Conservation (phyloP, 2,888 invertebrate genomes). For the Tiliacea aurago region DNA sequence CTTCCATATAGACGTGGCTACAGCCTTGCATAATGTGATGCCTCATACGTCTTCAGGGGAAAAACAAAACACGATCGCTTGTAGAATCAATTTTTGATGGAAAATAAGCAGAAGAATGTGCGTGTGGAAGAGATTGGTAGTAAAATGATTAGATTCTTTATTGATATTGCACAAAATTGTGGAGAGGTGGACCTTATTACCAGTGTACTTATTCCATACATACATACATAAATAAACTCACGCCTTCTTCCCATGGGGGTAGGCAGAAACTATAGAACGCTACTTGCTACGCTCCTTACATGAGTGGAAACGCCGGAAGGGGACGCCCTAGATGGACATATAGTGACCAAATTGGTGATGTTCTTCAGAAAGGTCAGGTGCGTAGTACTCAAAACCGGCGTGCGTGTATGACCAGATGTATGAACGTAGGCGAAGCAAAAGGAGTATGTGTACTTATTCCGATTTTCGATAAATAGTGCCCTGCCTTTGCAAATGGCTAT, state of each 20-base stretch:
- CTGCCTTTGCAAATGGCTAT: not conserved
- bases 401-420: no score
- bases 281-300: no score
- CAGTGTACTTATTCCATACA: not conserved
- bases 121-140: not conserved
- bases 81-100: not conserved
- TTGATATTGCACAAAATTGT: not conserved
- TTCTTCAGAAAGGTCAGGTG: no score
- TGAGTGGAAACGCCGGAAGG: no score
- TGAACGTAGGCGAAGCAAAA: no score
- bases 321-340: no score
- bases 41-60: not conserved
- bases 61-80: slow-evolving; percentile 8
- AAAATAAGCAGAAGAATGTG: not conserved
- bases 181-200: not conserved
- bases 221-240: no score
- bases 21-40: not conserved
- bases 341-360: no score
- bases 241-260: no score
- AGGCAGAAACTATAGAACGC: no score
- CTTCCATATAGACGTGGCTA: slow-evolving; percentile 3
- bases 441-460: not conserved
- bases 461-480: not conserved
- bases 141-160: not conserved
- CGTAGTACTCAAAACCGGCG: no score